Evolutionary conservation across 2,113 vertebrate species (phyloP), one percentile per base, ranked within the genome.

Genomic region (Siniperca chuatsi): DNA sequence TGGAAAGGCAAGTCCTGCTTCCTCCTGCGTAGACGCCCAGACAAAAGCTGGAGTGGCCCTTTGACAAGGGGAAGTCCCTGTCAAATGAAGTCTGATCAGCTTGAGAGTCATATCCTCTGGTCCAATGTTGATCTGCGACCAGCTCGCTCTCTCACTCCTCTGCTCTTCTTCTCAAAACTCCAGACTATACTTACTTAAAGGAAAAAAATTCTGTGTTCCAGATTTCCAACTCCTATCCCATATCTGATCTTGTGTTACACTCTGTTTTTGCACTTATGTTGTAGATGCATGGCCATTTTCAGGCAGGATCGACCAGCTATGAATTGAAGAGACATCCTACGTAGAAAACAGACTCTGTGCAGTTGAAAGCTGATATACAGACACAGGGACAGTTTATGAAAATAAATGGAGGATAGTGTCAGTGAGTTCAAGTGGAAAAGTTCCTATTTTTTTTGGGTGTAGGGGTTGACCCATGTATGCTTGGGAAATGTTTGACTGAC

Each of bases 361-460:
- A 0, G 13, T 1, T 13, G 78, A 90, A 91, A 87, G 73, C 74
- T 67, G 77, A 91, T 81, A 89, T n/a, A 68, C 21, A 69, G 62
- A 92, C 78, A 70, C 25, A 29, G 40, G 66, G 80, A 83, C 84
- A 70, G 84, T 71, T 74, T 60, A 82, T 78, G 78, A 79, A 87
- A 89, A 90, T 79, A 82, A 82, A 83, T 55, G 66, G 77, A 73
- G 20, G 40, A 29, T 21, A 23, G 79, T 64, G 87, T 90, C 91
- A 88, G 78, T 15, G 83, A 92, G 91, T 92, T 92, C 87, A 87
- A 80, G 89, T 86, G 85, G 82, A 87, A 90, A 90, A 11, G 64
- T 86, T 85, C 67, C 73, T 65, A 4, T 82, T 78, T 90, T 87
- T 29, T 85, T 33, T 4, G 35, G 64, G 71, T 15, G 64, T 64